Evolutionary conservation across 2,797 vertebrate species (phyloP).

Genomic region (Rhinogobio ventralis): DNA sequence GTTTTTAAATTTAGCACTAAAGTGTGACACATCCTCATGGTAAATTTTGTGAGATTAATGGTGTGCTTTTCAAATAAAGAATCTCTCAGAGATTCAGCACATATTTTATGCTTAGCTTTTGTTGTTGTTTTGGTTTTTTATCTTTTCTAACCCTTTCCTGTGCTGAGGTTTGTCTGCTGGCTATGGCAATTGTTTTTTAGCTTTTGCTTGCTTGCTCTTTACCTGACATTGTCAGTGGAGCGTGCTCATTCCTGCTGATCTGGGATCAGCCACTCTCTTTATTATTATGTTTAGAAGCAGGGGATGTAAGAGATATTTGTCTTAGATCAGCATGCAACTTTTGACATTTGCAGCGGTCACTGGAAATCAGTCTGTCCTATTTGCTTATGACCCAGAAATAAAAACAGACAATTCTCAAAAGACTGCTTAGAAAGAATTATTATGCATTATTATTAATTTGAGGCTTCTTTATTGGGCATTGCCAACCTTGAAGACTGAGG

Average conservation of each 20-base stretch:
- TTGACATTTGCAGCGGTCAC: neutral
- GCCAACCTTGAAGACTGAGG: constrained; percentile 6
- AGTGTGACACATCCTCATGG: constrained; percentile 50
- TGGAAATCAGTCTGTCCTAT: constrained; percentile 5
- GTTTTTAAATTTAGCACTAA: constrained; percentile 37
- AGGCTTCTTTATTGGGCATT: neutral
- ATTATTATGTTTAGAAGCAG: neutral
- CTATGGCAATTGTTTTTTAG: constrained; percentile 45
- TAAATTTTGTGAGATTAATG: constrained; percentile 64
- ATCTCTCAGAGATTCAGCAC: constrained; percentile 61
- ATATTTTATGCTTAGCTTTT: constrained; percentile 68
- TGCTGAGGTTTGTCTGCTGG: constrained; percentile 54
- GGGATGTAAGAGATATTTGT: constrained; percentile 4
- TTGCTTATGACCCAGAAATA: constrained; percentile 17
- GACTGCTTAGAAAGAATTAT: neutral
- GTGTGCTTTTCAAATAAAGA: constrained; percentile 52
- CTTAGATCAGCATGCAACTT: constrained; percentile 22
- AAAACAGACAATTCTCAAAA: neutral
- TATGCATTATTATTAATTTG: neutral
- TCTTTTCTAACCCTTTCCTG: constrained; percentile 42
- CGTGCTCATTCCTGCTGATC: constrained; percentile 31
- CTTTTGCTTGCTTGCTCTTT: constrained; percentile 36
- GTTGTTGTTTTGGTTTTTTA: constrained; percentile 50
- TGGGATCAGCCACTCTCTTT: constrained; percentile 17
- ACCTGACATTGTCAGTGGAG: constrained; percentile 43